Evolutionary conservation across 2,888 invertebrate genomes (phyloP).

Genomic region (Mylabris sibirica): DNA sequence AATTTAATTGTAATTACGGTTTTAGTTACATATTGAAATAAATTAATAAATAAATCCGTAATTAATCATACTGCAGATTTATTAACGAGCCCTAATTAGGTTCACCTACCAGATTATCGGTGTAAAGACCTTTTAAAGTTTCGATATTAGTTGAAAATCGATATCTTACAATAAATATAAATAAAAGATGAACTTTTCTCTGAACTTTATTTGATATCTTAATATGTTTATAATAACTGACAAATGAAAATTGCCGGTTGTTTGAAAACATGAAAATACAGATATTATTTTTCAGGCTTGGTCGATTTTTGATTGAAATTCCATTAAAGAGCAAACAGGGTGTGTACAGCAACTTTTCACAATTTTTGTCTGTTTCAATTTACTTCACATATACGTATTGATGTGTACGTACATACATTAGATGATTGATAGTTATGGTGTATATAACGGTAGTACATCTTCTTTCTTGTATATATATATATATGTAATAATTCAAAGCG

Average conservation of each 20-base stretch:
- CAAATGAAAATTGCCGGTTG: neutral
- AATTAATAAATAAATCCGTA: too few species aligned
- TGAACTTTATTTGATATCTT: neutral
- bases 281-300: neutral
- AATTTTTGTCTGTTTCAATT: neutral
- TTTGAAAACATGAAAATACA: neutral
- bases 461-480: too few species aligned
- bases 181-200: neutral
- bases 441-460: neutral
- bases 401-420: slow-evolving; percentile 22
- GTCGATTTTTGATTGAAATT: neutral
- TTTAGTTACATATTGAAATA: too few species aligned
- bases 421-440: slow-evolving; percentile 23
- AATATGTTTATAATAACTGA: neutral
- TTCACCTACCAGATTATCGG: neutral
- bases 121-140: neutral
- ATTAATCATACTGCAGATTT: too few species aligned
- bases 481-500: slow-evolving; percentile 30
- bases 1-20: too few species aligned
- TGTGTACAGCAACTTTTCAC: neutral
- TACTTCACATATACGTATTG: neutral
- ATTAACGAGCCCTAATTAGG: neutral
- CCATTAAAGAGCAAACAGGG: neutral
- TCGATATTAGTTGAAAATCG: neutral
- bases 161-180: neutral